A percentile compares a stretch with the other conserved stretches of the same genome.
Evolutionary conservation across 2,888 invertebrate genomes (phyloP).

Genomic region (Bhutanitis thaidina): DNA sequence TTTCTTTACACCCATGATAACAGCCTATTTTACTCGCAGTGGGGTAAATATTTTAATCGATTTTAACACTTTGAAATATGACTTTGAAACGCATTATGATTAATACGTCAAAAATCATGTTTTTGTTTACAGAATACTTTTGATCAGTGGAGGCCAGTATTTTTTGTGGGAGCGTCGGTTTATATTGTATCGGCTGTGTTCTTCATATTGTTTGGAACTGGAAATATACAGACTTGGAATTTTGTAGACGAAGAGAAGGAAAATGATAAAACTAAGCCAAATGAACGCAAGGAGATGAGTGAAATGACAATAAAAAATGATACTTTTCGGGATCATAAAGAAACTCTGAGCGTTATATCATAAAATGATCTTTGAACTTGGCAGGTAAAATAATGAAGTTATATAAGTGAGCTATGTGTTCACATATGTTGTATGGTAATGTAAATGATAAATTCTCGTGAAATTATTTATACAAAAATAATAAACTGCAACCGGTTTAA

Average conservation of each 20-base stretch:
- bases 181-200: constrained; percentile 85
- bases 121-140: constrained; percentile 82
- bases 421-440: too few species aligned
- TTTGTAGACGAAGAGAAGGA: constrained; percentile 43
- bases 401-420: background rate
- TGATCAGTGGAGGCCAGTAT: constrained; percentile 86
- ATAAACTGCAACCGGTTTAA: too few species aligned
- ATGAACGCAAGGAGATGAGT: constrained; percentile 31
- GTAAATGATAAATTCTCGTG: background rate
- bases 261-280: constrained; percentile 27
- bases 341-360: constrained; percentile 49
- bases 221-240: constrained; percentile 86
- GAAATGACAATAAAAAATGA: constrained; percentile 38
- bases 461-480: too few species aligned
- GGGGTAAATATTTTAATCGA: constrained; percentile 52
- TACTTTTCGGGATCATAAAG: constrained; percentile 50
- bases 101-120: background rate
- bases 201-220: constrained; percentile 85
- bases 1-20: constrained; percentile 86
- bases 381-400: background rate
- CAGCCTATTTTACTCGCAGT: constrained; percentile 81
- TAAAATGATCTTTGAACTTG: constrained; percentile 30
- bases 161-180: constrained; percentile 85
- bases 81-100: too few species aligned
- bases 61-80: too few species aligned